These are phyloP conservation scores for Tethya wilhelma DNA, from an alignment of 37 sponge, comb jelly and placozoan species.

Conservation along the genomic window DNA sequence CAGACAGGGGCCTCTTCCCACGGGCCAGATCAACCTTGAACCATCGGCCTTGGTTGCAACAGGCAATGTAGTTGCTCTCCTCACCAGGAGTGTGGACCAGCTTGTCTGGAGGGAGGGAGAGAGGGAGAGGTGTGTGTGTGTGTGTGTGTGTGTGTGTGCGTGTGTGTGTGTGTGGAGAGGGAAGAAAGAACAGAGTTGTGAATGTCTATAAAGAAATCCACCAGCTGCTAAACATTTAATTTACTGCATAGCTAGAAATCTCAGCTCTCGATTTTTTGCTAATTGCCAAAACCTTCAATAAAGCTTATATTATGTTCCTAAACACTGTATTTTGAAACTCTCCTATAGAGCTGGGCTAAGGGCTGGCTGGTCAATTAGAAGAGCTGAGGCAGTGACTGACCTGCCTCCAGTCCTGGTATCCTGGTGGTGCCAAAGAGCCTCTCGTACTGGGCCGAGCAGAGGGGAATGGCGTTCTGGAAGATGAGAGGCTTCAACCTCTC, in stretches of 20 bases:
- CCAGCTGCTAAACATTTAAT: no score
- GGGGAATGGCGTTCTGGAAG: constrained; percentile 65
- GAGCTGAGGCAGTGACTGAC: constrained; percentile 36
- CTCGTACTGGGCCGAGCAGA: constrained; percentile 91
- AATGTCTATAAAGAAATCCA: no score
- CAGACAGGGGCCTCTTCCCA: constrained; percentile 57
- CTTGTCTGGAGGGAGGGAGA: constrained; percentile 37
- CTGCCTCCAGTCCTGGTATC: constrained; percentile 84
- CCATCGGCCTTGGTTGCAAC: constrained; percentile 72
- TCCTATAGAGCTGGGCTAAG: not conserved
- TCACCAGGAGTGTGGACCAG: constrained; percentile 27
- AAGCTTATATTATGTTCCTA: not conserved
- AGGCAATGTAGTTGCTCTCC: constrained; percentile 71
- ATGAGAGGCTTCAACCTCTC: constrained; percentile 77
- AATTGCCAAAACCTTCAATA: no score
- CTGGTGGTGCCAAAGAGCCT: constrained; percentile 90
- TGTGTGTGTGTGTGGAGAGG: no score
- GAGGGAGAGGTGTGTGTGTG: no score
- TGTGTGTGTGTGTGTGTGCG: no score
- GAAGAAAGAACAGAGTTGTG: no score
- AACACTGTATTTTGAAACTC: not conserved
- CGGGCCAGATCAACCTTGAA: constrained; percentile 60
- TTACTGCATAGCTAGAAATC: no score
- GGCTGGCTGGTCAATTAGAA: no score
- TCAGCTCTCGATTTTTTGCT: no score